Percentiles rank a stretch among this genome's conserved stretches.
phyloP scores from a whole-genome alignment of 2,113 vertebrate genomes.

The Podarcis cretensis region DNA sequence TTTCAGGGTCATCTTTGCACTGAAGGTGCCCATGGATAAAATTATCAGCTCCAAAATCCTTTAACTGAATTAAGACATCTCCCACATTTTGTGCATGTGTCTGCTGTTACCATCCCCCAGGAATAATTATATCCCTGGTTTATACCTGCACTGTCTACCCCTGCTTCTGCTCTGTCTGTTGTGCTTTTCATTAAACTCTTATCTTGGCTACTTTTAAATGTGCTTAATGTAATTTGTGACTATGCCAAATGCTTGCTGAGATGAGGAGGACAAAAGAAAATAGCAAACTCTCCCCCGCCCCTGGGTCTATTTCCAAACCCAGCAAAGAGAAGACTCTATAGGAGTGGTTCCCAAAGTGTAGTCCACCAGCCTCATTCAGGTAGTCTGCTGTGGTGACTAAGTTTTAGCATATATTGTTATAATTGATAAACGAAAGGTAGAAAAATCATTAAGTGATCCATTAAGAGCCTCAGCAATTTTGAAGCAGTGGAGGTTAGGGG shows the following conservation, averaged over 20 bases:
- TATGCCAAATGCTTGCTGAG: neutral
- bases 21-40: neutral
- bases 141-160: neutral
- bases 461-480: too few species aligned
- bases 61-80: neutral
- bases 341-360: neutral
- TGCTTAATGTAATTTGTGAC: neutral
- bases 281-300: neutral
- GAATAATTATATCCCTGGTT: neutral
- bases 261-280: too few species aligned
- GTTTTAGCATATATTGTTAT: too few species aligned
- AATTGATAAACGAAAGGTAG: too few species aligned
- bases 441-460: too few species aligned
- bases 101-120: neutral
- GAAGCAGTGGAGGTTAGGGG: too few species aligned
- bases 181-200: neutral
- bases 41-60: neutral
- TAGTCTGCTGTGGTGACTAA: too few species aligned
- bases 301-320: neutral
- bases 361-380: too few species aligned
- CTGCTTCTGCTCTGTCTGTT: neutral
- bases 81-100: neutral
- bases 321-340: neutral
- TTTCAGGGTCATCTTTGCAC: neutral
- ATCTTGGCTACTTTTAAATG: neutral